Evolutionary conservation across 2,888 invertebrate species (phyloP), one percentile per base, ranked within the genome.

Genomic region (Dicyrtomina minuta): DNA sequence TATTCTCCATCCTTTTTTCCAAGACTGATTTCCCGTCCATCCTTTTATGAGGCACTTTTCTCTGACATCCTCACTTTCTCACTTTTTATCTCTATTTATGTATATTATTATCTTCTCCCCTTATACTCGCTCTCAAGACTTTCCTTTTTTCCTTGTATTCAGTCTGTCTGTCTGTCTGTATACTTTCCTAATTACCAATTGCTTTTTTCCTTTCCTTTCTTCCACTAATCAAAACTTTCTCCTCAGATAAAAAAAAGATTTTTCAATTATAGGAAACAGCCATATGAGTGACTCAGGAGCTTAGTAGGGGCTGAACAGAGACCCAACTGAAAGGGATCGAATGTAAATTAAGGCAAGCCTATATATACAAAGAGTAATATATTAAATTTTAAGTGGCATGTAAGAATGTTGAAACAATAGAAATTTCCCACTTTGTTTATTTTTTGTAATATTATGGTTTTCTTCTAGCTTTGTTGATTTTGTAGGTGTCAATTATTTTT

Each of bases 51-150:
- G 33, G 33, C 33, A 33, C 33, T 33, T 33, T 20, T 46, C 46
- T 46, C 46, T 46, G n/a, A n/a, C n/a, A 17, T 46, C 46, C 46
- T 46, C 46, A 17, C 46, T 46, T n/a, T 46, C 46, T 46, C 46
- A n/a, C 46, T 46, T 20, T 43, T 46, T 46, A n/a, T 46, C 43
- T 43, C 43, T 13, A 43, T 12, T n/a, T n/a, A n/a, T n/a, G n/a
- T n/a, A n/a, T n/a, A n/a, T n/a, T n/a, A n/a, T n/a, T n/a, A n/a
- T n/a, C n/a, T n/a, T 43, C 43, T 43, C 43, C 43, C 43, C 43
- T 43, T 12, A 43, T 10, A 43, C 43, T 43, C 43, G 10, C 43
- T 43, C 43, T 13, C n/a, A n/a, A n/a, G 20, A 6, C n/a, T 46
- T 12, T 46, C 46, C 20, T 20, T 46, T 20, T 20, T 20, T n/a